A percentile compares a stretch with the other conserved stretches of the same genome.
Conservation (phyloP, 1,140 invertebrate species). For the Heliconius nattereri region DNA sequence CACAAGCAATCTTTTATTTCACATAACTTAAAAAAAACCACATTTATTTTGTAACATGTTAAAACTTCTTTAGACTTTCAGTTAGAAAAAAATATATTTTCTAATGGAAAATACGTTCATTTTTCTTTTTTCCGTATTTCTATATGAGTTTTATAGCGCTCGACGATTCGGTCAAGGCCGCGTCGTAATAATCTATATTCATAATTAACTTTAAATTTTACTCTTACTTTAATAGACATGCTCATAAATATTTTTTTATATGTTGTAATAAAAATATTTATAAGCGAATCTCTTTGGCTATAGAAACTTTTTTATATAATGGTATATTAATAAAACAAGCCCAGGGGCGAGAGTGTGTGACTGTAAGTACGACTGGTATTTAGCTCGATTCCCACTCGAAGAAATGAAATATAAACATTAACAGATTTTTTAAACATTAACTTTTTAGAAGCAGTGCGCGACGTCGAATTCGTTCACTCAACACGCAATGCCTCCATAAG, state of each 20-base stretch:
- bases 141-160: background rate
- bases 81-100: background rate
- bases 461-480: too few species aligned
- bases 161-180: background rate
- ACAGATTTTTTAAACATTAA: too few species aligned
- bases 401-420: too few species aligned
- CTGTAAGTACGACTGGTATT: too few species aligned
- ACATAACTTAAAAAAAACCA: background rate
- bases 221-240: background rate
- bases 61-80: background rate
- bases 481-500: too few species aligned
- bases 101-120: background rate
- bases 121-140: background rate
- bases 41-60: background rate
- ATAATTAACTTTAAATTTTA: background rate
- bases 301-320: too few species aligned
- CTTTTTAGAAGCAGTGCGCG: too few species aligned
- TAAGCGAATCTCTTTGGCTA: background rate
- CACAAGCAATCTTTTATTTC: background rate
- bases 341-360: too few species aligned
- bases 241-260: background rate
- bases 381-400: too few species aligned
- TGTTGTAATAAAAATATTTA: background rate
- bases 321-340: too few species aligned
- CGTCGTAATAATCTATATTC: background rate